These are phyloP conservation scores for Drosophila diplacantha DNA, from an alignment of 2,888 invertebrate species.

Conservation along the genomic window DNA sequence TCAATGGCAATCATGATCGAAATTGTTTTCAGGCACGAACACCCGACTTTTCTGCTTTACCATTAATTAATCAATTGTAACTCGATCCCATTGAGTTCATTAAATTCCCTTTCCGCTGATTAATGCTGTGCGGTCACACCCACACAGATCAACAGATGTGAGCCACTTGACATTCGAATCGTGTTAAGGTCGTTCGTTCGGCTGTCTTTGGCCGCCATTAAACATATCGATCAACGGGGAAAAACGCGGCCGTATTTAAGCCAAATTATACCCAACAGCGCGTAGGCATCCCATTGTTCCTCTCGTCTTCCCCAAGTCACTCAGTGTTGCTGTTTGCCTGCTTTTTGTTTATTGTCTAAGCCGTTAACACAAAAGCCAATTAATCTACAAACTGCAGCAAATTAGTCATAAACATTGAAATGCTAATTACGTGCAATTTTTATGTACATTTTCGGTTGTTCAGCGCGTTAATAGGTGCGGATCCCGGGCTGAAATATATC, in stretches of 20 bases:
- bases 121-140: conserved; percentile 34
- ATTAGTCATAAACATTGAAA: conserved; percentile 61
- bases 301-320: conserved; percentile 17
- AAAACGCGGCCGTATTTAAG: conserved; percentile 20
- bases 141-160: conserved; percentile 8
- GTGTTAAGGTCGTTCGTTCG: conserved; percentile 25
- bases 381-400: conserved; percentile 63
- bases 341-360: conserved; percentile 30
- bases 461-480: conserved; percentile 52
- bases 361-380: conserved; percentile 62
- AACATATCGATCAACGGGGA: conserved; percentile 21
- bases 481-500: conserved; percentile 1
- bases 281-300: background rate
- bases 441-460: conserved; percentile 47
- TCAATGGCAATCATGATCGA: conserved; percentile 2
- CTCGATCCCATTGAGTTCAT: conserved; percentile 16
- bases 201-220: conserved; percentile 16
- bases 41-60: background rate
- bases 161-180: conserved; percentile 28
- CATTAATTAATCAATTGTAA: conserved; percentile 24
- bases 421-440: conserved; percentile 61
- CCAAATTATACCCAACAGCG: conserved; percentile 4
- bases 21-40: conserved; percentile 4
- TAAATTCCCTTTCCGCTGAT: conserved; percentile 25
- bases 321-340: conserved; percentile 13